Evolutionary conservation across 1,140 invertebrate species (phyloP), one percentile per base, ranked within the genome.

Genomic region (Scaptomyza hsui): DNA sequence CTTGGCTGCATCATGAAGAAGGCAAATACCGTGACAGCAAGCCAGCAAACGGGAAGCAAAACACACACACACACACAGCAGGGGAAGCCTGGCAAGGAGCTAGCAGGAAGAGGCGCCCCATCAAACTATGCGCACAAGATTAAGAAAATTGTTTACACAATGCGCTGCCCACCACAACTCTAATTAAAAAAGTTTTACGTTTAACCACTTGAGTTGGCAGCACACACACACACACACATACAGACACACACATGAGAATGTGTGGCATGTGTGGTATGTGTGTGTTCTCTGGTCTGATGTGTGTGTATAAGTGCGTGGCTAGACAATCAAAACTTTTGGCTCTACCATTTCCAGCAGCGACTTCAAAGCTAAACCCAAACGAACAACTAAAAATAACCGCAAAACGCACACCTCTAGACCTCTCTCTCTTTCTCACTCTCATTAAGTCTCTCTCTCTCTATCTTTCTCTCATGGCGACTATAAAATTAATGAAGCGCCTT

Each of bases 171-270:
- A 53, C 82, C 86, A 81, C 82, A 86, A 82, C 82, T 89, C 83
- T 86, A 88, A 86, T 86, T 86, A 86, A 88, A 86, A 86, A 86
- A 86, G 71, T 86, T 86, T 86, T 74, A 88, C 82, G 82, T 82
- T 86, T 86, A 86, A 86, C 82, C 82, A 88, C 81, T 86, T 78
- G 67, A 88, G 74, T 88, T 78, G 61, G 74, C 70, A 60, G 12
- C 48, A 51, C 26, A 52, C 62, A 53, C 18, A 26, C 42, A n/a
- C 57, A 16, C 56, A 60, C 48, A 42, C 48, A 60, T 61, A 62
- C 72, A 63, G 69, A 57, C 26, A 60, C 56, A 47, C 15, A 41
- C 53, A 68, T 60, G 57, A 68, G 19, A 53, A 63, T 64, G 19
- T 42, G 21, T 42, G 37, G 42, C 6, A 57, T 49, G 44, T 26